Conservation (phyloP, 92 coral and sea anemone species). For the Phymanthus crucifer region DNA sequence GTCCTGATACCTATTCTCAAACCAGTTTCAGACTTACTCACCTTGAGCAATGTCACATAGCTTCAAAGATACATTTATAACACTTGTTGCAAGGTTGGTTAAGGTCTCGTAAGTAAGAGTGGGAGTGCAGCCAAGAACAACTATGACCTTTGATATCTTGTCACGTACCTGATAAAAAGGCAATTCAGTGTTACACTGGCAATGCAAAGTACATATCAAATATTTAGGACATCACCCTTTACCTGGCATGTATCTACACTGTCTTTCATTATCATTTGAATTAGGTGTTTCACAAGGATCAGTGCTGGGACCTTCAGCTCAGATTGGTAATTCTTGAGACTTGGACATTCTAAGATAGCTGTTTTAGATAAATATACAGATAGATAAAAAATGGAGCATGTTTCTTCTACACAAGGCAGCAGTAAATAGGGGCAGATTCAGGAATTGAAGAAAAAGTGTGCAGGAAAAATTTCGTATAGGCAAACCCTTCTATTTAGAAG, state of each 20-base stretch:
- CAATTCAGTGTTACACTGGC: not conserved
- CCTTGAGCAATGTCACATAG: slow-evolving; percentile 20
- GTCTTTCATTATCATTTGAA: slow-evolving; percentile 6
- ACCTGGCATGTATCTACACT: not conserved
- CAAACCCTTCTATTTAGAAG: too few relatives aligned
- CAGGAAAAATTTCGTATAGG: too few relatives aligned
- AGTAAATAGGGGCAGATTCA: too few relatives aligned
- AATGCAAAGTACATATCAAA: not conserved
- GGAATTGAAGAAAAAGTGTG: not conserved
- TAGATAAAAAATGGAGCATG: not conserved
- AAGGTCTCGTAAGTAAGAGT: not conserved
- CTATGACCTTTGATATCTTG: slow-evolving; percentile 6
- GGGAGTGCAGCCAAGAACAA: slow-evolving; percentile 3
- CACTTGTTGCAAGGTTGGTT: slow-evolving; percentile 5
- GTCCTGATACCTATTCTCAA: not conserved
- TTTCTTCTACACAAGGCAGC: not conserved
- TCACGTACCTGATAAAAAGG: not conserved
- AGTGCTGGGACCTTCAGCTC: slow-evolving; percentile 19
- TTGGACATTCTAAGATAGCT: slow-evolving; percentile 8
- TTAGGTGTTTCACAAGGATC: slow-evolving; percentile 18
- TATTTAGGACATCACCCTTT: not conserved
- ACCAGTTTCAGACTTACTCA: not conserved
- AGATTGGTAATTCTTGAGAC: slow-evolving; percentile 5
- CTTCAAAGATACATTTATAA: not conserved
- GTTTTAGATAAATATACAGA: not conserved